A percentile compares a stretch with the other conserved stretches of the same genome.
Evolutionary conservation across 2,113 vertebrate genomes (phyloP).

Genomic region (Callorhinus ursinus): DNA sequence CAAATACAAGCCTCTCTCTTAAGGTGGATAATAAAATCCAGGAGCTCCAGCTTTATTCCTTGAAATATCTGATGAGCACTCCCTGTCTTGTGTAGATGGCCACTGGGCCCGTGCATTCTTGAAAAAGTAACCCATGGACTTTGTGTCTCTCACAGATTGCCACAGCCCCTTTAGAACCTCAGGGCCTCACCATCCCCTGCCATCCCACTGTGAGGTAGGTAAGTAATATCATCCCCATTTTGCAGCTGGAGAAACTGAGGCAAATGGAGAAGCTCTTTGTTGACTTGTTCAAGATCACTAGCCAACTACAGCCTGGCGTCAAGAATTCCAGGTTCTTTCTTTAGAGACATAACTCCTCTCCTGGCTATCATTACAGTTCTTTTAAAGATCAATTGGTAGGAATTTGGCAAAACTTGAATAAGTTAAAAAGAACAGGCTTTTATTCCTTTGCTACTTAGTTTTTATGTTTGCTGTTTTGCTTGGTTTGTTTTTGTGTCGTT

Average conservation of each 20-base stretch:
- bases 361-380: background rate
- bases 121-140: background rate
- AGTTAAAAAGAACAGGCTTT: background rate
- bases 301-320: background rate
- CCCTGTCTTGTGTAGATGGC: background rate
- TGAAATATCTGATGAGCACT: background rate
- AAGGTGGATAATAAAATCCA: background rate
- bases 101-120: background rate
- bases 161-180: slow-evolving; percentile 11
- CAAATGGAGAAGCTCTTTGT: slow-evolving; percentile 52
- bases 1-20: slow-evolving; percentile 51
- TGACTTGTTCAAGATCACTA: slow-evolving; percentile 49
- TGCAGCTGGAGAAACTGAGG: slow-evolving; percentile 73
- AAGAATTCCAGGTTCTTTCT: background rate
- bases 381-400: background rate
- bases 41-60: slow-evolving; percentile 26
- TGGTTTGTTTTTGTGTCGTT: slow-evolving; percentile 35
- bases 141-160: background rate
- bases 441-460: background rate
- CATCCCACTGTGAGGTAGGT: slow-evolving; percentile 79
- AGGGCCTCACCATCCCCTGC: slow-evolving; percentile 49
- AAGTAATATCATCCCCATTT: slow-evolving; percentile 69
- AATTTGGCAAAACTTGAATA: slow-evolving; percentile 59
- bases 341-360: background rate
- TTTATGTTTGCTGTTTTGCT: background rate